phyloP scores from a whole-genome alignment of 2,797 vertebrate genomes.

The Urophycis tenuis region DNA sequence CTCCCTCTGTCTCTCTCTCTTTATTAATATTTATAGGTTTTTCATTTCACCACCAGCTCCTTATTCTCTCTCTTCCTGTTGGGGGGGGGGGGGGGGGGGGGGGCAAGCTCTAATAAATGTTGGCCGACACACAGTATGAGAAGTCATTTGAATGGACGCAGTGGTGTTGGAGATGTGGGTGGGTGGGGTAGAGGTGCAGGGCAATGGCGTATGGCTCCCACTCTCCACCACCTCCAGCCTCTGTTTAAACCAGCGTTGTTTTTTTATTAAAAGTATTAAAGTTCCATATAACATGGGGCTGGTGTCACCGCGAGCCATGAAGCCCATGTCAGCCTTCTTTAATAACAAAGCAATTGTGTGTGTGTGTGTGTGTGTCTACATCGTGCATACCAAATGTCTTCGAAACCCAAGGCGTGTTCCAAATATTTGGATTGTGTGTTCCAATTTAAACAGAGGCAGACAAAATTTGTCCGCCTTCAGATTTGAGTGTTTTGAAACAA shows the following conservation, averaged over 20 bases:
- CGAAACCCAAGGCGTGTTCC: background rate
- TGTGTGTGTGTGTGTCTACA: background rate
- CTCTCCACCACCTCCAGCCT: conserved; percentile 10
- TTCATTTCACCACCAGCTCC: conserved; percentile 13
- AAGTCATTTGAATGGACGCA: conserved; percentile 18
- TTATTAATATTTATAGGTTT: conserved; percentile 13
- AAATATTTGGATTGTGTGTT: background rate
- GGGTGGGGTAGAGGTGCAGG: background rate
- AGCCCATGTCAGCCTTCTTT: conserved; percentile 1
- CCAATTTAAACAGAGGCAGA: background rate
- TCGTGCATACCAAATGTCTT: background rate
- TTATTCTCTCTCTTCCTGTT: background rate
- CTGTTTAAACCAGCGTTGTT: background rate
- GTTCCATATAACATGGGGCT: conserved; percentile 6
- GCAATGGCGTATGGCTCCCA: background rate
- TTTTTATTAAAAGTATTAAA: conserved; percentile 18
- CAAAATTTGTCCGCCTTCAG: background rate
- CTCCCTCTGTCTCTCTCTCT: conserved; percentile 1
- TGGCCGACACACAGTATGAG: background rate
- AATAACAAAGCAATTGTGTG: conserved; percentile 2
- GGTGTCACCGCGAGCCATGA: background rate
- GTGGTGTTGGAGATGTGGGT: background rate
- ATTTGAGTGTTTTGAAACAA: background rate
- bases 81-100: background rate
- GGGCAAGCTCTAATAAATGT: conserved; percentile 23